Percentiles rank a stretch among this genome's conserved stretches.
These are phyloP conservation scores for Ceratotherium simum DNA, from an alignment of 2,113 vertebrate species.

Conservation along the genomic window DNA sequence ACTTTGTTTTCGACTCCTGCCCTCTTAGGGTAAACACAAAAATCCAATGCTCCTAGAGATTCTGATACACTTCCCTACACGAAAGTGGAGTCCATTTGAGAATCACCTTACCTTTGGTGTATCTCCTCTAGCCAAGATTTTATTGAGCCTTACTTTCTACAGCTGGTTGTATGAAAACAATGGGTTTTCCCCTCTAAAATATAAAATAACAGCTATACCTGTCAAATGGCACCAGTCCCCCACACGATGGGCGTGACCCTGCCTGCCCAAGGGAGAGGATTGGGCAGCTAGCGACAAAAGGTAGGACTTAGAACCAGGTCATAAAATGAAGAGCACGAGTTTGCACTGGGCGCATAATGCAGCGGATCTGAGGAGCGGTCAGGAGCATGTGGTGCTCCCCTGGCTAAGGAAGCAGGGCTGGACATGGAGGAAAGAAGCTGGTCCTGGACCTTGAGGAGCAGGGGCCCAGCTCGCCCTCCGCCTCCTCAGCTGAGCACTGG, in stretches of 20 bases:
- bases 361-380: background rate
- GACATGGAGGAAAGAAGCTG: background rate
- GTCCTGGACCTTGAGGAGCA: background rate
- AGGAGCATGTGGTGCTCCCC: background rate
- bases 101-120: background rate
- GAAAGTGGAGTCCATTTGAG: background rate
- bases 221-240: background rate
- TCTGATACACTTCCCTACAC: background rate
- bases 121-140: background rate
- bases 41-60: background rate
- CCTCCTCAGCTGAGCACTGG: background rate
- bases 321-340: background rate
- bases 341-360: background rate
- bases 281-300: background rate
- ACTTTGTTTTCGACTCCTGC: background rate
- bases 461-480: background rate
- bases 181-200: background rate
- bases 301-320: background rate
- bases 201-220: background rate
- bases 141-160: background rate
- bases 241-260: background rate
- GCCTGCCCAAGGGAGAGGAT: background rate
- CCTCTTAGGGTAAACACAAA: slow-evolving; percentile 33
- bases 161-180: background rate
- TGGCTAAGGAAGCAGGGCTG: background rate